These are phyloP conservation scores for Halocynthia roretzi DNA, from an alignment of 23 tunicate genomes.

Conservation along the genomic window DNA sequence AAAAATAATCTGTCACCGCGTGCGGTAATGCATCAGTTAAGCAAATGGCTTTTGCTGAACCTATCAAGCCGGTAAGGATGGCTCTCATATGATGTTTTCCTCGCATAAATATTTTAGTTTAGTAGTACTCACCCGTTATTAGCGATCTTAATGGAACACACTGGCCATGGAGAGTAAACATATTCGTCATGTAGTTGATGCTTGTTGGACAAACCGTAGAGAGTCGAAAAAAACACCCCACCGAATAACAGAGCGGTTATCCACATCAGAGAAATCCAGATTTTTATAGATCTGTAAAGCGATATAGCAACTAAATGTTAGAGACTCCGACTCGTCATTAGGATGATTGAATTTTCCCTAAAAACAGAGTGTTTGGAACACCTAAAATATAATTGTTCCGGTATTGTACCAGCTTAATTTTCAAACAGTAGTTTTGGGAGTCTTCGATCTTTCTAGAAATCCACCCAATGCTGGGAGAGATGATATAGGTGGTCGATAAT, in stretches of 20 bases:
- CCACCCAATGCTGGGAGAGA: too few relatives aligned
- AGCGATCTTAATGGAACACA: slow-evolving; percentile 34
- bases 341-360: background rate
- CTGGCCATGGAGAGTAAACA: slow-evolving; percentile 35
- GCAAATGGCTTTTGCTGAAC: too few relatives aligned
- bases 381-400: too few relatives aligned
- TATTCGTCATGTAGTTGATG: background rate
- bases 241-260: slow-evolving; percentile 24
- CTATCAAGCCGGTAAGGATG: too few relatives aligned
- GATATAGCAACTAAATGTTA: background rate
- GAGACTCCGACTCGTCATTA: background rate
- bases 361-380: background rate
- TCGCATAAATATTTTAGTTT: too few relatives aligned
- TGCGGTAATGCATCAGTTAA: too few relatives aligned
- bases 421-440: too few relatives aligned
- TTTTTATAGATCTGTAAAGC: slow-evolving; percentile 11
- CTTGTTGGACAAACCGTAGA: slow-evolving; percentile 27
- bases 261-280: slow-evolving; percentile 20
- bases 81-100: too few relatives aligned
- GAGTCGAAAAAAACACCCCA: slow-evolving; percentile 29
- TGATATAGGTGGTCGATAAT: too few relatives aligned
- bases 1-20: too few relatives aligned
- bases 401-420: too few relatives aligned
- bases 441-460: too few relatives aligned
- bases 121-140: slow-evolving; percentile 28